These are phyloP conservation scores for Maniola jurtina DNA, from an alignment of 1,140 invertebrate genomes.

Conservation along the genomic window DNA sequence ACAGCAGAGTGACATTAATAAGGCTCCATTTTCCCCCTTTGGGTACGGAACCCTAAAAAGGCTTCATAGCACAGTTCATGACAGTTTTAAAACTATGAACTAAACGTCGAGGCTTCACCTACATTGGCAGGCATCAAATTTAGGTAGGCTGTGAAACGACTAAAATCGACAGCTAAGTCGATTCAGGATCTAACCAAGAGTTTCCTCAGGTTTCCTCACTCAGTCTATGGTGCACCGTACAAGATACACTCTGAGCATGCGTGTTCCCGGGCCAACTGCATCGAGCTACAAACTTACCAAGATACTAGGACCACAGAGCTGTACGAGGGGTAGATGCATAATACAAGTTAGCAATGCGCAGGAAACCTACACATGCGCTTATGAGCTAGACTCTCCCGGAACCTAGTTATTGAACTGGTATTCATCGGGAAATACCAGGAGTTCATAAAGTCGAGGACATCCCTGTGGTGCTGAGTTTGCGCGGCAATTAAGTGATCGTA, in stretches of 20 bases:
- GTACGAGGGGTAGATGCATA: slow-evolving; percentile 11
- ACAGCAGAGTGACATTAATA: too few species aligned
- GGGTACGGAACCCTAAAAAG: too few species aligned
- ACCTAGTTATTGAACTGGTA: slow-evolving; percentile 25
- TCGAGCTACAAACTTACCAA: slow-evolving; percentile 12
- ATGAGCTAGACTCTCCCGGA: slow-evolving; percentile 16
- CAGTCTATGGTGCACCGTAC: too few species aligned
- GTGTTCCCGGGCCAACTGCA: slow-evolving; percentile 14
- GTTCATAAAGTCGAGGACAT: slow-evolving; percentile 14
- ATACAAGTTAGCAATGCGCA: slow-evolving; percentile 24
- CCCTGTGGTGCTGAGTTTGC: slow-evolving; percentile 12
- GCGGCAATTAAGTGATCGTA: slow-evolving; percentile 7
- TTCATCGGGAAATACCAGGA: slow-evolving; percentile 18
- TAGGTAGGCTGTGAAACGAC: too few species aligned
- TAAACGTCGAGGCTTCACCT: too few species aligned
- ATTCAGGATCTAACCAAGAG: too few species aligned
- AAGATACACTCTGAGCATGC: slow-evolving; percentile 23
- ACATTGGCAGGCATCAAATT: too few species aligned
- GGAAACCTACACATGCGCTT: slow-evolving; percentile 33
- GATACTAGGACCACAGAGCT: slow-evolving; percentile 19
- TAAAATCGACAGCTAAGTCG: too few species aligned
- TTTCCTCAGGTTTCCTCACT: too few species aligned
- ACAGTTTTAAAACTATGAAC: too few species aligned
- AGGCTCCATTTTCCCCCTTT: too few species aligned
- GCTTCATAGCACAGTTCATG: too few species aligned